Conservation (phyloP, 1,140 invertebrate genomes). For the Papilio polyxenes region DNA sequence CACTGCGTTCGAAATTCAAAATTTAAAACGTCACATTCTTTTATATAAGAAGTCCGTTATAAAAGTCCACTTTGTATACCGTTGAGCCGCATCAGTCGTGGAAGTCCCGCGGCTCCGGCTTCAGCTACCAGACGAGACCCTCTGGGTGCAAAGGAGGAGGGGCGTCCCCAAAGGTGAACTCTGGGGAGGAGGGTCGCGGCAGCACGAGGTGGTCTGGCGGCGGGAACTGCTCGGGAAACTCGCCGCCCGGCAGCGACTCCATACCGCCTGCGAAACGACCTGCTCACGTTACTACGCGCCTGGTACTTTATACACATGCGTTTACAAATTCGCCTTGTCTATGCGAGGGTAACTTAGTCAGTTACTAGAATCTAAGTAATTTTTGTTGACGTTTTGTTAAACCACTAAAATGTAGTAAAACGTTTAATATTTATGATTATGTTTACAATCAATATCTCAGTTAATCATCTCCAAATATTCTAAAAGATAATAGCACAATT, state of each 20-base stretch:
- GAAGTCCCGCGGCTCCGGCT: constrained; percentile 81
- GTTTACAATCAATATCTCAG: no score
- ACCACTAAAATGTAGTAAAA: no score
- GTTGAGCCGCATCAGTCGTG: constrained; percentile 81
- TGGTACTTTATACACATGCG: constrained; percentile 40
- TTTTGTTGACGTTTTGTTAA: neutral
- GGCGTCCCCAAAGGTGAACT: constrained; percentile 78
- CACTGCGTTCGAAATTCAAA: constrained; percentile 38
- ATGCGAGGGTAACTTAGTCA: neutral
- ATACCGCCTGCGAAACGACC: constrained; percentile 79
- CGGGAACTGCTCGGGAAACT: constrained; percentile 75
- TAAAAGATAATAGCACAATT: neutral
- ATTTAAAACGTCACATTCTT: constrained; percentile 46
- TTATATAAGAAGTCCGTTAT: constrained; percentile 46
- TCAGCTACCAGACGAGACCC: constrained; percentile 81
- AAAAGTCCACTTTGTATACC: constrained; percentile 72
- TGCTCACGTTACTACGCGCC: constrained; percentile 69
- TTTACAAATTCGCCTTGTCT: neutral
- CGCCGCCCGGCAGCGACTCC: constrained; percentile 74
- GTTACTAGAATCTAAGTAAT: neutral
- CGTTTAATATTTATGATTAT: no score
- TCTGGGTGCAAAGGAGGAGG: constrained; percentile 77
- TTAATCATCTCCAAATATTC: neutral
- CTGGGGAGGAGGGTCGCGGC: constrained; percentile 73
- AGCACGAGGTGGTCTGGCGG: constrained; percentile 77